These are phyloP conservation scores for Chironomus tentans DNA, from an alignment of 2,888 invertebrate species.

Conservation along the genomic window DNA sequence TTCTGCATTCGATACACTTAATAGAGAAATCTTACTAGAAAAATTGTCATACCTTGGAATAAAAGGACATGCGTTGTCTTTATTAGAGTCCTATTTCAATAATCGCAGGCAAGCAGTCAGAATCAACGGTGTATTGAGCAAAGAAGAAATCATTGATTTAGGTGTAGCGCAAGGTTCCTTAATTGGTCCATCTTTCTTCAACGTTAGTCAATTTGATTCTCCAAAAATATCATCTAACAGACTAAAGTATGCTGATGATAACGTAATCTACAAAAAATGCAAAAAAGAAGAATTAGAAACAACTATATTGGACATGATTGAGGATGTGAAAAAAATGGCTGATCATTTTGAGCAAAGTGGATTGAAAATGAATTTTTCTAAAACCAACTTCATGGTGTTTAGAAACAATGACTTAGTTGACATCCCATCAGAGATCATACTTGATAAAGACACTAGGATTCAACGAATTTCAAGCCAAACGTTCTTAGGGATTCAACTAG, in stretches of 20 bases:
- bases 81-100: not conserved
- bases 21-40: not conserved
- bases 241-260: not conserved
- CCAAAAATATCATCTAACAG: not conserved
- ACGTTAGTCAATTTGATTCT: not conserved
- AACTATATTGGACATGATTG: not conserved
- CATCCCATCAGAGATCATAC: not conserved
- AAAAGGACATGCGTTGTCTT: not conserved
- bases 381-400: too few relatives aligned
- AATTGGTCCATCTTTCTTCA: not conserved
- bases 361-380: too few relatives aligned
- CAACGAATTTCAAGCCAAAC: not conserved
- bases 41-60: not conserved
- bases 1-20: not conserved
- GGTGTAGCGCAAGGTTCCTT: not conserved
- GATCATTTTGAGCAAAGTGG: not conserved
- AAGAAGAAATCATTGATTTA: not conserved
- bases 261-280: not conserved
- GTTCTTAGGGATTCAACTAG: not conserved
- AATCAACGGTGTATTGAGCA: not conserved
- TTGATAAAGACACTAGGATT: not conserved
- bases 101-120: not conserved
- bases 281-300: not conserved
- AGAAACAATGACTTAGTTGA: too few relatives aligned
- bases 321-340: not conserved